Base-by-base conservation (phyloP, 2,797 vertebrate genomes). In the Phoeniculus purpureus region DNA sequence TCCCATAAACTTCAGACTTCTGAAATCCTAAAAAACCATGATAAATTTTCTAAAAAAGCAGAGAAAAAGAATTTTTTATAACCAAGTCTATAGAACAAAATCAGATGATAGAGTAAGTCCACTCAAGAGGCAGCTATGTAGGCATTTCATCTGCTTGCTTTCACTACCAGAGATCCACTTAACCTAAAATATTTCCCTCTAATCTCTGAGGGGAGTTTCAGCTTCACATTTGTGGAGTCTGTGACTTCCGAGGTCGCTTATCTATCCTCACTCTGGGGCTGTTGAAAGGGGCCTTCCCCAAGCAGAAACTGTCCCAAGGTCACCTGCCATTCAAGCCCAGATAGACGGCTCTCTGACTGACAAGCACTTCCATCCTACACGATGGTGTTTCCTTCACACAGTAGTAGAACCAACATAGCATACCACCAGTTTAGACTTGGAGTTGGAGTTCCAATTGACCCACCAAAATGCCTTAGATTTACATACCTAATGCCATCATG, bases 181-280 rank as follows among this genome's bases (percentile, higher is more conserved):
- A 66, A 83, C 48, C 52, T 91, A 89, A 89, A 93, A 76, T 94
- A 86, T 73, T 92, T 94, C n/a, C 58, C 59, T 20, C 31, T 78
- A 20, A 27, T 61, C 67, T 83, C 66, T 56, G 31, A 87, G 29
- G 31, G 91, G 13, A 84, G 32, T 62, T 87, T 61, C 50, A 73
- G 48, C 12, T 81, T 79, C 60, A 51, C 27, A 14, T 80, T 50
- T 66, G 70, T 66, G 45, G 43, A 47, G 15, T 70, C 75, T 40
- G 40, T 40, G 40, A 15, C 73, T 77, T 78, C 73, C 54, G 29
- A 92, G 62, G 47, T 64, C 65, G 32, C 34, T 55, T 84, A 75
- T 20, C 40, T 29, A 50, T 85, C 32, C 43, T 85, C 50, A 59
- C 29, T 17, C 26, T 17, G 20, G 12, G 12, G 31, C 26, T 62